These are phyloP conservation scores for Thalassaphorura encarpata DNA, from an alignment of 1,140 invertebrate species.

Conservation along the genomic window DNA sequence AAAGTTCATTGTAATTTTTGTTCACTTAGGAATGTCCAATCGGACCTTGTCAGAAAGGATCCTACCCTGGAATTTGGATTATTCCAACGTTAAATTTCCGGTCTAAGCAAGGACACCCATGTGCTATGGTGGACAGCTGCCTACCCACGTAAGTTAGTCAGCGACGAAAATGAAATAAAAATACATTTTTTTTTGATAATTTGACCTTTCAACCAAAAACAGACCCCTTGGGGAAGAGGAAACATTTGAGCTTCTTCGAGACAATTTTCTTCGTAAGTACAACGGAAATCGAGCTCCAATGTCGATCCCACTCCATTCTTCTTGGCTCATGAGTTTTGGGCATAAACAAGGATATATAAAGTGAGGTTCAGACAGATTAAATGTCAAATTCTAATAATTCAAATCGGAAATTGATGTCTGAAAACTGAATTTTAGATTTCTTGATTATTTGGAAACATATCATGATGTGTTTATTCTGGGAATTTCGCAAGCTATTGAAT, in stretches of 20 bases:
- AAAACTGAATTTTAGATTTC: background rate
- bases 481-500: no score
- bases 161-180: background rate
- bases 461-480: no score
- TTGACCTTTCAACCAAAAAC: conserved; percentile 32
- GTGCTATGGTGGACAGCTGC: conserved; percentile 43
- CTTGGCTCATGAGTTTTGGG: conserved; percentile 39
- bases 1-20: conserved; percentile 37
- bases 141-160: conserved; percentile 20
- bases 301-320: conserved; percentile 48
- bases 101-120: conserved; percentile 30
- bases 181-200: conserved; percentile 2
- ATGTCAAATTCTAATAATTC: background rate
- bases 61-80: conserved; percentile 37
- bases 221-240: conserved; percentile 41
- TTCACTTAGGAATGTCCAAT: conserved; percentile 40
- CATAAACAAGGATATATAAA: background rate
- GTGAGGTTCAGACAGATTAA: background rate
- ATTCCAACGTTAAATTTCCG: conserved; percentile 39
- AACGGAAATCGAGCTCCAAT: conserved; percentile 48
- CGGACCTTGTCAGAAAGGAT: conserved; percentile 37
- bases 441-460: background rate
- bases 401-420: background rate
- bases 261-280: conserved; percentile 47
- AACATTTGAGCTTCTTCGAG: conserved; percentile 42